These are phyloP conservation scores for Trochalopteron elliotii DNA, from an alignment of 2,113 vertebrate species.

Conservation along the genomic window DNA sequence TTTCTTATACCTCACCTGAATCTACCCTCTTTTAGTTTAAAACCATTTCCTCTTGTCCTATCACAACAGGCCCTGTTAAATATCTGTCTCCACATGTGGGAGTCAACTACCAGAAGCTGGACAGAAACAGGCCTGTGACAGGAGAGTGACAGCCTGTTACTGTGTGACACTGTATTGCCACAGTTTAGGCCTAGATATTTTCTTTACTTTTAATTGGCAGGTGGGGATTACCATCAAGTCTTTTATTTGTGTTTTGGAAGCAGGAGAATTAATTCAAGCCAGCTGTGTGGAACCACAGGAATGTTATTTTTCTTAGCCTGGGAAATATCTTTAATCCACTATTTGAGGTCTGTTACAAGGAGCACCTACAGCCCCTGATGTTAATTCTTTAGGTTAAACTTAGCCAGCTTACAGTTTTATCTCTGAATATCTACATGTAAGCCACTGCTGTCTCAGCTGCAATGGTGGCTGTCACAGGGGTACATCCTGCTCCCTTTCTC, in stretches of 20 bases:
- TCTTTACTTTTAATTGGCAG: not conserved
- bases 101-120: not conserved
- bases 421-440: not conserved
- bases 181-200: not conserved
- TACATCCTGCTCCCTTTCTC: not conserved
- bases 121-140: not conserved
- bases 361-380: not conserved
- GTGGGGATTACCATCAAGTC: not conserved
- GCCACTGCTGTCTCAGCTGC: not conserved
- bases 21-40: not conserved
- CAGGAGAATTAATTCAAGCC: not conserved
- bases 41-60: not conserved
- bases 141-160: not conserved
- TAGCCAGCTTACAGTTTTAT: not conserved
- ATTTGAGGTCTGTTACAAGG: not conserved
- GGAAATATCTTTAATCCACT: not conserved
- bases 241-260: not conserved
- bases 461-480: not conserved
- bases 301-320: not conserved
- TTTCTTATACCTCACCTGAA: not conserved
- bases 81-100: not conserved
- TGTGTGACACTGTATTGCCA: not conserved
- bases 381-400: constrained; percentile 2
- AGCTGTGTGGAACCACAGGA: not conserved
- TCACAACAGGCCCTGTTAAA: not conserved